phyloP scores from a whole-genome alignment of 2,113 vertebrate genomes.

The Heliornis fulica region DNA sequence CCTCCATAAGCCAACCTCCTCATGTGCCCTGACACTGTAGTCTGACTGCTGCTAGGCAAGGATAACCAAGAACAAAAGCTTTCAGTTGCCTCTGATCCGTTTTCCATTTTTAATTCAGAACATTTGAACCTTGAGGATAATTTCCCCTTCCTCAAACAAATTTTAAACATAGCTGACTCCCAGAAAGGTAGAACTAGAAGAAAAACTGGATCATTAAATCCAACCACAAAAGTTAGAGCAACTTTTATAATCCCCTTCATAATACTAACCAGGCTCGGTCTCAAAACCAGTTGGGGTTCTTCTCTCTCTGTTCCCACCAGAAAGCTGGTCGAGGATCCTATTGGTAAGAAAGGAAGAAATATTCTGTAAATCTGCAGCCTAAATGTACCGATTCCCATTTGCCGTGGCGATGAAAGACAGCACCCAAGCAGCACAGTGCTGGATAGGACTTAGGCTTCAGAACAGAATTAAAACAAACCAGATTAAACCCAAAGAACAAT shows the following conservation, averaged over 20 bases:
- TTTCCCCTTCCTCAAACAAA: background rate
- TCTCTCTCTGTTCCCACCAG: background rate
- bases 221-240: background rate
- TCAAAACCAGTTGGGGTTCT: background rate
- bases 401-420: background rate
- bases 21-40: background rate
- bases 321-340: background rate
- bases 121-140: background rate
- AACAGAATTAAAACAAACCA: slow-evolving; percentile 22
- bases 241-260: background rate
- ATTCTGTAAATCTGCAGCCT: background rate
- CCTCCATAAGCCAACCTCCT: background rate
- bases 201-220: background rate
- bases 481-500: background rate
- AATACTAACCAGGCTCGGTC: background rate
- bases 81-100: background rate
- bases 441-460: background rate
- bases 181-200: background rate
- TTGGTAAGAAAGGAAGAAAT: slow-evolving; percentile 23
- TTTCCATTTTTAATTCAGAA: background rate
- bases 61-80: background rate
- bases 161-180: background rate
- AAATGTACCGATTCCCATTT: slow-evolving; percentile 11
- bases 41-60: background rate
- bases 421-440: background rate